Evolutionary conservation across 2,888 invertebrate species (phyloP).

Genomic region (Piscicola geometra): DNA sequence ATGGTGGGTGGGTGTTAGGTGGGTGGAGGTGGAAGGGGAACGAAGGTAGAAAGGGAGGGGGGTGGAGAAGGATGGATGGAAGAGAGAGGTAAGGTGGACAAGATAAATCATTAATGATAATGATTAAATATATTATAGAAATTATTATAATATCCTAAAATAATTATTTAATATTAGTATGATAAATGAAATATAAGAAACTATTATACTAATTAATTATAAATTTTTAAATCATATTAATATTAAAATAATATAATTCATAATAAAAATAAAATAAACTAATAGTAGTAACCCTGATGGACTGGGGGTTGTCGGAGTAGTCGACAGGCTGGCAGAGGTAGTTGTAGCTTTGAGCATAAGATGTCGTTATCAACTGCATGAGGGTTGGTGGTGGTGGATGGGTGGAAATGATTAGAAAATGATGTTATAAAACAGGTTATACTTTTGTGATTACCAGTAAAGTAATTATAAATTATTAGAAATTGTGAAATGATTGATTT

Average conservation of each 20-base stretch:
- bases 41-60: too few species aligned
- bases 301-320: slow-evolving; percentile 50
- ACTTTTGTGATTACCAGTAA: too few species aligned
- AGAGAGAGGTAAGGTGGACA: too few species aligned
- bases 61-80: too few species aligned
- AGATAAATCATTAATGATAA: too few species aligned
- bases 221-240: background rate
- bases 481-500: too few species aligned
- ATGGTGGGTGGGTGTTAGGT: too few species aligned
- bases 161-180: background rate
- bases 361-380: slow-evolving; percentile 45
- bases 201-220: background rate
- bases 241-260: background rate
- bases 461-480: too few species aligned
- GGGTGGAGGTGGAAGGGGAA: too few species aligned
- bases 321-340: slow-evolving; percentile 54
- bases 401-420: too few species aligned
- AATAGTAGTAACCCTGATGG: slow-evolving; percentile 49
- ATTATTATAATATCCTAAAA: background rate
- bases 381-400: background rate
- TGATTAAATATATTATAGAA: too few species aligned
- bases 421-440: too few species aligned
- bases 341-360: slow-evolving; percentile 48
- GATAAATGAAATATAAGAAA: background rate
- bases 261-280: background rate